A percentile compares a stretch with the other conserved stretches of the same genome.
Evolutionary conservation across 37 sponge, comb jelly and placozoan species (phyloP).

Genomic region (Mnemiopsis leidyi): DNA sequence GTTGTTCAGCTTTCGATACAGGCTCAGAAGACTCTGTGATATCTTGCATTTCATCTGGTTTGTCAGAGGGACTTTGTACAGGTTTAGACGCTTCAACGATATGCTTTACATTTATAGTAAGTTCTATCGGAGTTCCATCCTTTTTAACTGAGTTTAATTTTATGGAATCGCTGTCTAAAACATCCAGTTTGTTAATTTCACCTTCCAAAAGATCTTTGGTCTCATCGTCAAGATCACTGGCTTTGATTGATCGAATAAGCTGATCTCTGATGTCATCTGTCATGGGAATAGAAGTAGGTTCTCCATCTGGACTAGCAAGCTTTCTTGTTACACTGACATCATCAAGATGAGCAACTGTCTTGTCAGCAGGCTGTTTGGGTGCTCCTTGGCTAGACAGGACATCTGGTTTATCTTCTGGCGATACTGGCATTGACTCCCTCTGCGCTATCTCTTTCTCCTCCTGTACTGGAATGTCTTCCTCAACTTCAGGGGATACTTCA

Average conservation of each 20-base stretch:
- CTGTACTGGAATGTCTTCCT: background rate
- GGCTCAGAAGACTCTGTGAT: background rate
- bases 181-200: background rate
- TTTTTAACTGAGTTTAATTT: background rate
- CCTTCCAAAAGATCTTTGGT: background rate
- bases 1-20: background rate
- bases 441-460: background rate
- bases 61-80: background rate
- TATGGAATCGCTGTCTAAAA: background rate
- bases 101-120: constrained; percentile 14
- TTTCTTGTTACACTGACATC: background rate
- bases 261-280: constrained; percentile 35
- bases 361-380: background rate
- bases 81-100: background rate
- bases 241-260: background rate
- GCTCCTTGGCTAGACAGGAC: background rate
- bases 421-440: background rate
- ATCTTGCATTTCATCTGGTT: background rate
- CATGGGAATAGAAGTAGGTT: background rate
- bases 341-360: background rate
- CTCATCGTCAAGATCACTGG: constrained; percentile 35
- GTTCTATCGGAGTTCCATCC: constrained; percentile 49
- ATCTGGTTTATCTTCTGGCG: background rate
- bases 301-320: background rate
- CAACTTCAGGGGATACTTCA: background rate